Conservation (phyloP, 2,797 vertebrate species). For the Anas flavirostris region DNA sequence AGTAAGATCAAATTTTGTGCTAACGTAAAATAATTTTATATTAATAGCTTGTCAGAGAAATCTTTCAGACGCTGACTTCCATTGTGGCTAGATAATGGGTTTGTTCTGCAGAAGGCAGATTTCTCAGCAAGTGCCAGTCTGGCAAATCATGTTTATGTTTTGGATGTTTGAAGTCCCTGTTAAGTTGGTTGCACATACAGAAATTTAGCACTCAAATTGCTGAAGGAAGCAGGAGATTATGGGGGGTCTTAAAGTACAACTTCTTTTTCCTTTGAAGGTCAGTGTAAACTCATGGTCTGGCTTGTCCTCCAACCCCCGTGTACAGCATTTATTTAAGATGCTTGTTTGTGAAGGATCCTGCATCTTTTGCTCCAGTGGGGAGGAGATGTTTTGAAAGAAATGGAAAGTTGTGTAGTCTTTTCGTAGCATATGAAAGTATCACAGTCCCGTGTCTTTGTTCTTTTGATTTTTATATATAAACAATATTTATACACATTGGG, state of each 20-base stretch:
- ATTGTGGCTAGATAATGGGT: not conserved
- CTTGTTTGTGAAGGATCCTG: not conserved
- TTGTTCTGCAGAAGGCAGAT: not conserved
- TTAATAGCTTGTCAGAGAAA: not conserved
- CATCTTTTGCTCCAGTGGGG: not conserved
- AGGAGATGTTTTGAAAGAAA: not conserved
- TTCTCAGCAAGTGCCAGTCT: not conserved
- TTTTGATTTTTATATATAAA: not conserved
- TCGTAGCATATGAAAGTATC: not conserved
- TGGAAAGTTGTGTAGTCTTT: not conserved
- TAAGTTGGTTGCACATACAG: not conserved
- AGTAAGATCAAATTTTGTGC: not conserved
- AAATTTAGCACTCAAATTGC: not conserved
- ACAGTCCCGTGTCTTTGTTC: not conserved
- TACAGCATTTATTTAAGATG: not conserved
- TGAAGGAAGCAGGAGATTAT: not conserved
- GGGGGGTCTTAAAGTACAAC: not conserved
- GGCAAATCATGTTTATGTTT: not conserved
- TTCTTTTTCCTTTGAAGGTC: not conserved
- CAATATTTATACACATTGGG: not conserved
- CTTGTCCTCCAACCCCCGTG: accelerated
- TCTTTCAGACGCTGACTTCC: not conserved
- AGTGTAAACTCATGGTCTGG: not conserved
- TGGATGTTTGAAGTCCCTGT: not conserved
- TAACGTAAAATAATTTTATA: not conserved